Evolutionary conservation across 2,113 vertebrate genomes (phyloP), one percentile per base, ranked within the genome.

Genomic region (Serranochromis macrocephalus): DNA sequence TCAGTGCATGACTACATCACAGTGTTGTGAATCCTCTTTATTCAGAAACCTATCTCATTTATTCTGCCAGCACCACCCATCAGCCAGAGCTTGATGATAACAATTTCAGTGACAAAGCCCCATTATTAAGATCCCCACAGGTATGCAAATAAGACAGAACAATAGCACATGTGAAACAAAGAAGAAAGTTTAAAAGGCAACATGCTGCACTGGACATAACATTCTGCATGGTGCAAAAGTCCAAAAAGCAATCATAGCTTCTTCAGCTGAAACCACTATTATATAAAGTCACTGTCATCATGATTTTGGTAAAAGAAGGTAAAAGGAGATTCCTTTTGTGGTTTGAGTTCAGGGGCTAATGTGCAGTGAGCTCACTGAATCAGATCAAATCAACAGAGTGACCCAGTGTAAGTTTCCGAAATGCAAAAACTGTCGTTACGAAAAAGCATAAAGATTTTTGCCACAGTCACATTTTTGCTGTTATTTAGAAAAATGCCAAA

Each of bases 21-120:
- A 31, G 71, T 58, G 29, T 36, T 58, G 58, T 71, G 79, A 83
- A 84, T 85, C 81, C 36, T 84, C 42, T 84, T 89, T 75, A 86
- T 83, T 57, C 36, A 80, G 13, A 91, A 87, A 80, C 84, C 82
- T 26, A 68, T 87, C 81, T 49, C 86, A 89, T 86, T 85, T 88
- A 82, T 24, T 78, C 87, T 86, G 88, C 26, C 55, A 81, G 38
- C 53, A 40, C 83, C 16, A 33, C 84, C 45, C 86, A 61, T 68
- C 55, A 71, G 75, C 54, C 81, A 66, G 78, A 84, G 79, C 42
- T n/a, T 7, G 49, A 54, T 83, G 83, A 85, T 55, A 36, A 81
- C 73, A 83, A 63, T 84, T 31, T 36, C 17, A 66, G 53, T 79
- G 31, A 85, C 78, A 66, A 31, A 66, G 7, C 19, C 31, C n/a